Percentiles rank a stretch among this genome's conserved stretches.
Conservation (phyloP, 1,140 invertebrate genomes). For the Orius insidiosus region DNA sequence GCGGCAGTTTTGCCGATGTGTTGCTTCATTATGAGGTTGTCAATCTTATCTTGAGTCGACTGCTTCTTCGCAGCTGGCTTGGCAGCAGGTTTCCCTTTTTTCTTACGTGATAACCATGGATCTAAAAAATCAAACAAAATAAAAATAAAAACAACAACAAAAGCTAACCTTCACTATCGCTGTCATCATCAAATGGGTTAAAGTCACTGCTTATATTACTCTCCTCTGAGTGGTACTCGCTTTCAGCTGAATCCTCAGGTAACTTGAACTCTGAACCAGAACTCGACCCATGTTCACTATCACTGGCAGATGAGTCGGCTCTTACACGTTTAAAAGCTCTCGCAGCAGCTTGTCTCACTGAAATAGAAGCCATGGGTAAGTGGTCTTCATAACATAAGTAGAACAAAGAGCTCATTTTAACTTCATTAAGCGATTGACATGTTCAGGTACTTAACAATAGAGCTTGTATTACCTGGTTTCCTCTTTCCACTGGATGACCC, state of each 20-base stretch:
- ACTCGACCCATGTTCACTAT: slow-evolving; percentile 33
- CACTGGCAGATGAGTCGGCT: slow-evolving; percentile 37
- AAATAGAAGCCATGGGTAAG: too few relatives aligned
- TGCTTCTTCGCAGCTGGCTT: slow-evolving; percentile 41
- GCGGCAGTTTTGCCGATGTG: slow-evolving; percentile 9
- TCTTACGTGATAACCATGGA: slow-evolving; percentile 61
- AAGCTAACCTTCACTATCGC: slow-evolving; percentile 33
- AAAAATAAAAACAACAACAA: slow-evolving; percentile 5
- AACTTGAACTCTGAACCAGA: slow-evolving; percentile 41
- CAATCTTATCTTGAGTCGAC: slow-evolving; percentile 58
- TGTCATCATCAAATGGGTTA: slow-evolving; percentile 71
- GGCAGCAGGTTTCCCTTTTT: slow-evolving; percentile 49
- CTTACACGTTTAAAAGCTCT: slow-evolving; percentile 47
- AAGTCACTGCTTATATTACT: slow-evolving; percentile 59
- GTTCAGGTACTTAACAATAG: too few relatives aligned
- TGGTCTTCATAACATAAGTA: background rate
- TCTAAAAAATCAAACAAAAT: slow-evolving; percentile 31
- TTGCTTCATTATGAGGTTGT: slow-evolving; percentile 17
- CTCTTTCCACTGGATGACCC: slow-evolving; percentile 34
- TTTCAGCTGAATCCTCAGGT: slow-evolving; percentile 33
- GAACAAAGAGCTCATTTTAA: background rate
- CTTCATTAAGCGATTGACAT: background rate
- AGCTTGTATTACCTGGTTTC: slow-evolving; percentile 40
- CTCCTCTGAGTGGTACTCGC: slow-evolving; percentile 41
- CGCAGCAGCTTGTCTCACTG: slow-evolving; percentile 48